A percentile compares a stretch with the other conserved stretches of the same genome.
Conservation (phyloP, 2,113 vertebrate species). For the Podarcis raffonei region DNA sequence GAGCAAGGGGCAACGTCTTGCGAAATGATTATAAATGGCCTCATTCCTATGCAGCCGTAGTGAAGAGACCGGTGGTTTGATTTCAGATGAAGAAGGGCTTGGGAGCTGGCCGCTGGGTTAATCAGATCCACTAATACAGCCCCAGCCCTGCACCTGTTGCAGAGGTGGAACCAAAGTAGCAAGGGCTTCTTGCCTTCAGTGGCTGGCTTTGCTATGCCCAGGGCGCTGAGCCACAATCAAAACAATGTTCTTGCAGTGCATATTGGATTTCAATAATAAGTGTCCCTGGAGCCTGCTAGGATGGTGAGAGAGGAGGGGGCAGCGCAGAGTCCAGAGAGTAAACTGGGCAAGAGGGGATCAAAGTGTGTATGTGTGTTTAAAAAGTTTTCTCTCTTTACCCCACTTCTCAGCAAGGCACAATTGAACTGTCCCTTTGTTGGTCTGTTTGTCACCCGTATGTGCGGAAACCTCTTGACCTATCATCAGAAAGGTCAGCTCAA, state of each 20-base stretch:
- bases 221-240: background rate
- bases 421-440: too few relatives aligned
- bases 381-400: background rate
- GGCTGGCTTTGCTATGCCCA: background rate
- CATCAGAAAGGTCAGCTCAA: too few relatives aligned
- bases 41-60: background rate
- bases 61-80: background rate
- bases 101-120: background rate
- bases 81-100: background rate
- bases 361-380: background rate
- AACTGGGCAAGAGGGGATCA: background rate
- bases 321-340: background rate
- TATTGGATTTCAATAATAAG: background rate
- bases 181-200: background rate
- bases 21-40: conserved; percentile 38
- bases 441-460: too few relatives aligned
- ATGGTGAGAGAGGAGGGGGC: too few relatives aligned
- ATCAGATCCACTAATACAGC: background rate
- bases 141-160: background rate
- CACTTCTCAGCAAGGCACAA: background rate
- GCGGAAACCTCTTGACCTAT: too few relatives aligned
- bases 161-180: background rate
- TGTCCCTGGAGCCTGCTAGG: too few relatives aligned
- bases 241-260: background rate
- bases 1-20: background rate